Conservation (phyloP, 2,888 invertebrate genomes). For the Peribatodes rhomboidaria region DNA sequence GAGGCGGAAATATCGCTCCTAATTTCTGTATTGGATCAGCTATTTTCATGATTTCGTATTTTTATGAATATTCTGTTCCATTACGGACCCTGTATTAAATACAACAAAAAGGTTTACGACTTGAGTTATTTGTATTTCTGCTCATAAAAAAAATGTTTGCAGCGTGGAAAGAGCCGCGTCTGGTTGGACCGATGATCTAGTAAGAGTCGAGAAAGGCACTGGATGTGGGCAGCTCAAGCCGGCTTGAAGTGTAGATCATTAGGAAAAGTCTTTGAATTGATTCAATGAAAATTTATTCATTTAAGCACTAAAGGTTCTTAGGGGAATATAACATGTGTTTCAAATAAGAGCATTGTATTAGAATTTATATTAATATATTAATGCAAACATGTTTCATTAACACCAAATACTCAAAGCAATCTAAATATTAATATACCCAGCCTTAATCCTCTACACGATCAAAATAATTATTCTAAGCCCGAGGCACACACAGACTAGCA, state of each 20-base stretch:
- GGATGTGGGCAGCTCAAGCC: too few relatives aligned
- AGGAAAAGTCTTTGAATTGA: too few relatives aligned
- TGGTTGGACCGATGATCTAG: too few relatives aligned
- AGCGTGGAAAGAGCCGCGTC: too few relatives aligned
- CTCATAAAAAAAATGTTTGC: too few relatives aligned
- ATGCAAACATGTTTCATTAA: conserved; percentile 22
- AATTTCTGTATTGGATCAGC: conserved; percentile 36
- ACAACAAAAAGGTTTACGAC: neutral
- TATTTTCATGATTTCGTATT: conserved; percentile 29
- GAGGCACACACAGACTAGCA: conserved; percentile 25
- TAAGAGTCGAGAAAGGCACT: too few relatives aligned
- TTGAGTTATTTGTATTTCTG: neutral
- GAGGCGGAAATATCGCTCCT: conserved; percentile 39
- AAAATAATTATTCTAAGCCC: conserved; percentile 36
- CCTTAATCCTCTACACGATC: conserved; percentile 28
- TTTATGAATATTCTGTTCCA: conserved; percentile 19
- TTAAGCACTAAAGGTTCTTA: neutral
- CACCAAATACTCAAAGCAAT: conserved; percentile 25
- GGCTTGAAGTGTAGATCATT: too few relatives aligned
- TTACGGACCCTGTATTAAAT: neutral
- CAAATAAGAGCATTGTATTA: neutral
- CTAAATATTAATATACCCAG: conserved; percentile 30
- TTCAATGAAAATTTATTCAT: too few relatives aligned
- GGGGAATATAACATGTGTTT: neutral
- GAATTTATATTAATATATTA: conserved; percentile 4